Conservation (phyloP, 2,888 invertebrate genomes). For the Agrochola lota region DNA sequence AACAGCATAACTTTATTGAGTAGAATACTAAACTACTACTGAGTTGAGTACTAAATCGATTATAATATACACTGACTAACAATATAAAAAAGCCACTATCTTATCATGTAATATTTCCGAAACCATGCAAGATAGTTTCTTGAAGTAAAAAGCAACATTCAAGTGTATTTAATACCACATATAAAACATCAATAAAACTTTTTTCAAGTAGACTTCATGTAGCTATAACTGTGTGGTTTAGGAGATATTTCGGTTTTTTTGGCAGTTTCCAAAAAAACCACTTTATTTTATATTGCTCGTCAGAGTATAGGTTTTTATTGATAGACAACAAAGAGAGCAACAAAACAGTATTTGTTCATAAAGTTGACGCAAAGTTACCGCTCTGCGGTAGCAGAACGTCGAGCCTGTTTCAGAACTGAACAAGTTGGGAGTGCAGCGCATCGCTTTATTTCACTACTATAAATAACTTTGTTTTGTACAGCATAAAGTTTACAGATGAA, state of each 20-base stretch:
- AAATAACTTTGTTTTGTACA: conserved; percentile 85
- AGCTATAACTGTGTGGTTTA: too few species aligned
- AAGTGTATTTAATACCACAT: too few species aligned
- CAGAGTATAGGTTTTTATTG: conserved; percentile 29
- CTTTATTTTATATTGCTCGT: too few species aligned
- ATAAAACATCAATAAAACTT: too few species aligned
- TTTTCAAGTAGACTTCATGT: too few species aligned
- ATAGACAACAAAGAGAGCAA: conserved; percentile 54
- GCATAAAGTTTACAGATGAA: conserved; percentile 78
- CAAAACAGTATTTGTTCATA: conserved; percentile 73
- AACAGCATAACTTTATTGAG: background rate
- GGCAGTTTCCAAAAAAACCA: too few species aligned
- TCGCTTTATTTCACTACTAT: conserved; percentile 79
- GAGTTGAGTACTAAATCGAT: conserved; percentile 4
- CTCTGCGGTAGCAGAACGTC: conserved; percentile 80
- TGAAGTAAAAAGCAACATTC: too few species aligned
- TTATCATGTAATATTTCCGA: too few species aligned
- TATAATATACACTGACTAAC: background rate
- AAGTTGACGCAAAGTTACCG: conserved; percentile 85
- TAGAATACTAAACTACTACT: too few species aligned
- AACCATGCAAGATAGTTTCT: too few species aligned
- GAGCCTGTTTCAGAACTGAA: conserved; percentile 74
- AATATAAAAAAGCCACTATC: too few species aligned
- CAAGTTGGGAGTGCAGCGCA: conserved; percentile 81
- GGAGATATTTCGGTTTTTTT: too few species aligned